Evolutionary conservation across 2,113 vertebrate species (phyloP).

Genomic region (Chloropsis hardwickii): DNA sequence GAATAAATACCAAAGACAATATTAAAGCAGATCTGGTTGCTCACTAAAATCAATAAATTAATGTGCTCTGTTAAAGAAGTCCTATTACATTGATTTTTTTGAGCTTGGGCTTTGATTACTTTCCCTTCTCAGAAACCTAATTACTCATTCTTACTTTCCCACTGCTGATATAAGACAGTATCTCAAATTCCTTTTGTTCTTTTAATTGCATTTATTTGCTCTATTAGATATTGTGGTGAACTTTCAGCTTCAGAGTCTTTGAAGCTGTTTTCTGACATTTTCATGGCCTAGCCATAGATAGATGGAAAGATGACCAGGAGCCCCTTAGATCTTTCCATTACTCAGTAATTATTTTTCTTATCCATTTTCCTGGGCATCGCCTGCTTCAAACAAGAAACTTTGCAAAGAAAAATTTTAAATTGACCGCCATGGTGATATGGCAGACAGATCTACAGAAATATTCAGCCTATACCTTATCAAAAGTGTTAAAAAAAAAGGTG

Average conservation of each 20-base stretch:
- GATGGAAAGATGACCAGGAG: slow-evolving; percentile 13
- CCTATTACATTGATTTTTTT: background rate
- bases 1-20: background rate
- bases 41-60: background rate
- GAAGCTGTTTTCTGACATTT: slow-evolving; percentile 47
- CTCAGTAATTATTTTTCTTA: slow-evolving; percentile 32
- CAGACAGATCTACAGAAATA: background rate
- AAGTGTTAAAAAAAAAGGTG: background rate
- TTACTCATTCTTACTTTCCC: slow-evolving; percentile 10
- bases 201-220: slow-evolving; percentile 19
- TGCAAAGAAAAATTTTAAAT: background rate
- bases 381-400: slow-evolving; percentile 1
- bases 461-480: background rate
- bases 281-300: background rate
- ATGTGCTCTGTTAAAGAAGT: background rate
- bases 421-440: background rate
- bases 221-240: background rate
- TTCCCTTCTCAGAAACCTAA: background rate
- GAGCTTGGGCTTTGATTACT: background rate
- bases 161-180: background rate
- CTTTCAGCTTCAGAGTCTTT: background rate
- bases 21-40: background rate
- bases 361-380: background rate
- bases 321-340: slow-evolving; percentile 7
- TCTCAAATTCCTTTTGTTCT: slow-evolving; percentile 19